Evolutionary conservation across 1,140 invertebrate species (phyloP).

Genomic region (Lepidotrigona ventralis): DNA sequence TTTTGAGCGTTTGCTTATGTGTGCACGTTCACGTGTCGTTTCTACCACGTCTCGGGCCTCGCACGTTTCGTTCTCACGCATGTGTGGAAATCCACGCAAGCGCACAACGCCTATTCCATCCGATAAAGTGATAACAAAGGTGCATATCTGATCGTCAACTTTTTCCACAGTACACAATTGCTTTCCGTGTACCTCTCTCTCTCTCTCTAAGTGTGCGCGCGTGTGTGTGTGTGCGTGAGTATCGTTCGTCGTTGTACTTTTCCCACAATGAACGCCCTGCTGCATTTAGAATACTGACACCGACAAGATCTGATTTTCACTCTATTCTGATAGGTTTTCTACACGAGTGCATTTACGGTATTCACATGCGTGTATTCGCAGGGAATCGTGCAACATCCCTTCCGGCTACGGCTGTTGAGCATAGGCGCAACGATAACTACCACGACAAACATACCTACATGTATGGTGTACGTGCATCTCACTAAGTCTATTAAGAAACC

Average conservation of each 20-base stretch:
- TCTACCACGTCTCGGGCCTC: neutral
- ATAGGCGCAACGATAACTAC: too few relatives aligned
- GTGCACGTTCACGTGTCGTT: neutral
- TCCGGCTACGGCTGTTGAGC: slow-evolving; percentile 2
- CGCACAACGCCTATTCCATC: too few relatives aligned
- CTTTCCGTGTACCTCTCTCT: neutral
- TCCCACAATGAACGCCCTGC: neutral
- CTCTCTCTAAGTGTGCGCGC: too few relatives aligned
- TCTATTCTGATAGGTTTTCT: slow-evolving; percentile 34
- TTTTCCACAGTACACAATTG: neutral
- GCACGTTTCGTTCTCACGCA: neutral
- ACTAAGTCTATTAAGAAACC: slow-evolving; percentile 30
- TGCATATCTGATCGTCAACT: neutral
- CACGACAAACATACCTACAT: slow-evolving; percentile 16
- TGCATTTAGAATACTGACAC: slow-evolving; percentile 16
- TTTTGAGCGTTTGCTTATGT: too few relatives aligned
- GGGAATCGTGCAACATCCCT: slow-evolving; percentile 27
- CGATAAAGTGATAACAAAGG: too few relatives aligned
- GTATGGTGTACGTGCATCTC: slow-evolving; percentile 28
- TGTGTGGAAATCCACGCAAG: neutral
- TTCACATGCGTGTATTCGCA: slow-evolving; percentile 20
- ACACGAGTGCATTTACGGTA: neutral
- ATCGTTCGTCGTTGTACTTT: neutral
- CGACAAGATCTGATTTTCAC: slow-evolving; percentile 52
- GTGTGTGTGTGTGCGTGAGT: neutral